Evolutionary conservation across 2,888 invertebrate genomes (phyloP).

Genomic region (Cephus nigrinus): DNA sequence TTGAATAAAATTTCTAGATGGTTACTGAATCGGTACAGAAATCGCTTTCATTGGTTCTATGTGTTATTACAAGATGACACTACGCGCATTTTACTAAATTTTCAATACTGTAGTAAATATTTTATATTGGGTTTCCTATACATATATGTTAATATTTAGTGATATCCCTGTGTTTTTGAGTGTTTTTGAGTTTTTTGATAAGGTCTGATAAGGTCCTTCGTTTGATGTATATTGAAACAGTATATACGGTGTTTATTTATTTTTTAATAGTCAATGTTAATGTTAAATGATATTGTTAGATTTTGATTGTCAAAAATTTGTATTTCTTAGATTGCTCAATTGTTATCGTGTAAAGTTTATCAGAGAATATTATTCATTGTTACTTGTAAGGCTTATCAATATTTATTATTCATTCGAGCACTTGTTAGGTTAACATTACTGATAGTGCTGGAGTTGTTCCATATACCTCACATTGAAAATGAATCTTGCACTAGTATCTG

Average conservation of each 20-base stretch:
- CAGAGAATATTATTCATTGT: neutral
- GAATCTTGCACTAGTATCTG: conserved; percentile 48
- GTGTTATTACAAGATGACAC: neutral
- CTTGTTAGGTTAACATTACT: neutral
- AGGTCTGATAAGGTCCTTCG: no score
- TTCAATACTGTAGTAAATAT: neutral
- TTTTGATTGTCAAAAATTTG: no score
- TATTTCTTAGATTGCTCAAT: no score
- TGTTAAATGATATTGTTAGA: no score
- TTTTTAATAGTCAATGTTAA: no score
- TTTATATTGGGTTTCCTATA: no score
- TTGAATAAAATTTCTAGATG: neutral
- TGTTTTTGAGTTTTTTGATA: neutral
- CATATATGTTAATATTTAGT: neutral
- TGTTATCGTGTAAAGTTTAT: neutral
- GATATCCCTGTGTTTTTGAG: neutral
- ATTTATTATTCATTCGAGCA: neutral
- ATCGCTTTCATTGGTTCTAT: neutral
- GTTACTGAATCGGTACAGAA: neutral
- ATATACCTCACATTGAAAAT: neutral
- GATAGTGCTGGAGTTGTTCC: neutral
- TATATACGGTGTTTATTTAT: no score
- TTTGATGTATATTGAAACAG: no score
- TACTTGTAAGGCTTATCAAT: neutral
- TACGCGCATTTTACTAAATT: neutral